These are phyloP conservation scores for Pleuronectes platessa DNA, from an alignment of 2,113 vertebrate species.

Conservation along the genomic window DNA sequence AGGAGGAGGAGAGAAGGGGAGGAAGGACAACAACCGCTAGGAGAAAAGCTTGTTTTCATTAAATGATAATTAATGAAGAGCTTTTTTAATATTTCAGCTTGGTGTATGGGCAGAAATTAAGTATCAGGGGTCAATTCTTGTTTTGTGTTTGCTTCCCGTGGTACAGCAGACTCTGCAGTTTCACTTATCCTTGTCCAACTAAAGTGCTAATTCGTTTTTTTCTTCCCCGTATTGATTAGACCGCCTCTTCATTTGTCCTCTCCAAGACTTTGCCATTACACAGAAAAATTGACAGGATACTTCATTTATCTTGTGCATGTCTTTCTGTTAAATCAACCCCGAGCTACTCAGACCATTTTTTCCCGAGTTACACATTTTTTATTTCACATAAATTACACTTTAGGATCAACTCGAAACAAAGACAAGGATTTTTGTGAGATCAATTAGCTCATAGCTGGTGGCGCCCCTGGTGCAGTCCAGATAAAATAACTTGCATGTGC, in stretches of 20 bases:
- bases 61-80: neutral
- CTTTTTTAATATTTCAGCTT: neutral
- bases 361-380: neutral
- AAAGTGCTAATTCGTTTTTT: slow-evolving; percentile 26
- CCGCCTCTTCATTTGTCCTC: slow-evolving; percentile 29
- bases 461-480: neutral
- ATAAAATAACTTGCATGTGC: slow-evolving; percentile 36
- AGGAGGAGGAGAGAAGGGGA: neutral
- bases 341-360: neutral
- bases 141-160: slow-evolving; percentile 12
- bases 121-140: neutral
- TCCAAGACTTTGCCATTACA: slow-evolving; percentile 23
- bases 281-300: neutral
- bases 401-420: neutral
- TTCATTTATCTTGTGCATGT: slow-evolving; percentile 16
- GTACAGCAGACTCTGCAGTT: slow-evolving; percentile 1
- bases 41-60: neutral
- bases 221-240: slow-evolving; percentile 23
- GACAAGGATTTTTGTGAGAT: slow-evolving; percentile 27
- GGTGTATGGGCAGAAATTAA: neutral
- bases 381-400: neutral
- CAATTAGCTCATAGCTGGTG: slow-evolving; percentile 41
- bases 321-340: neutral
- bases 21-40: neutral
- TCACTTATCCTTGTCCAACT: slow-evolving; percentile 12